Evolutionary conservation across 1,140 invertebrate species (phyloP).

Genomic region (Hyles euphorbiae): DNA sequence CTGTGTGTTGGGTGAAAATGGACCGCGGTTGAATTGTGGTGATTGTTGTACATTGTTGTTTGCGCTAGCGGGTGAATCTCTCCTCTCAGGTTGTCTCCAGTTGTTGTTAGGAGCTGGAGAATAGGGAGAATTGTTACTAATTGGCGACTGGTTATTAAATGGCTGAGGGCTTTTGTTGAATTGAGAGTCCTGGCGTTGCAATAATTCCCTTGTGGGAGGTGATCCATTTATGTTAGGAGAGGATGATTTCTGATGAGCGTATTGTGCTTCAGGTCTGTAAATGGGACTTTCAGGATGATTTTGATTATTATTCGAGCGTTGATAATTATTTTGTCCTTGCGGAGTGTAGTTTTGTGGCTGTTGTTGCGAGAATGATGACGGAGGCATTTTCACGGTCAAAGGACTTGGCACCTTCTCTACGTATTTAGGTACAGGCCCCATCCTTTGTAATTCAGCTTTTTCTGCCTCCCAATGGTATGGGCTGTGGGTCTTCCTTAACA

Average conservation of each 20-base stretch:
- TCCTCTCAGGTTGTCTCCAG: conserved; percentile 63
- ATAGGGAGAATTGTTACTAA: conserved; percentile 45
- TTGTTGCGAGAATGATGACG: conserved; percentile 50
- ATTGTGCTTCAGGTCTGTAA: conserved; percentile 68
- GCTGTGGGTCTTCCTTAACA: conserved; percentile 73
- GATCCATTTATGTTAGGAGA: conserved; percentile 47
- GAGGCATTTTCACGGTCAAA: conserved; percentile 64
- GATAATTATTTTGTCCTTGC: conserved; percentile 44
- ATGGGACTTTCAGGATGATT: conserved; percentile 65
- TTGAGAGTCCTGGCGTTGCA: conserved; percentile 71
- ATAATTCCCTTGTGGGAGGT: conserved; percentile 60
- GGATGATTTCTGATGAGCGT: conserved; percentile 49
- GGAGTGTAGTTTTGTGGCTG: conserved; percentile 55
- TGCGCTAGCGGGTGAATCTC: conserved; percentile 49
- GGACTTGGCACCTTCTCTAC: conserved; percentile 66
- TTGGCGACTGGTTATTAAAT: conserved; percentile 49
- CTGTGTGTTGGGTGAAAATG: conserved; percentile 44
- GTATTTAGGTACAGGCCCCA: conserved; percentile 66
- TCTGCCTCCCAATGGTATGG: conserved; percentile 74
- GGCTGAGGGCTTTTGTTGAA: conserved; percentile 73
- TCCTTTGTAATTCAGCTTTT: conserved; percentile 52
- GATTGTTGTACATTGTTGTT: conserved; percentile 44
- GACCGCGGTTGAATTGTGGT: conserved; percentile 44
- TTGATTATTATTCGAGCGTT: conserved; percentile 47
- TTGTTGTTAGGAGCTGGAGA: conserved; percentile 60